phyloP scores from a whole-genome alignment of 1,140 invertebrate species.

The Brachionus calyciflorus region DNA sequence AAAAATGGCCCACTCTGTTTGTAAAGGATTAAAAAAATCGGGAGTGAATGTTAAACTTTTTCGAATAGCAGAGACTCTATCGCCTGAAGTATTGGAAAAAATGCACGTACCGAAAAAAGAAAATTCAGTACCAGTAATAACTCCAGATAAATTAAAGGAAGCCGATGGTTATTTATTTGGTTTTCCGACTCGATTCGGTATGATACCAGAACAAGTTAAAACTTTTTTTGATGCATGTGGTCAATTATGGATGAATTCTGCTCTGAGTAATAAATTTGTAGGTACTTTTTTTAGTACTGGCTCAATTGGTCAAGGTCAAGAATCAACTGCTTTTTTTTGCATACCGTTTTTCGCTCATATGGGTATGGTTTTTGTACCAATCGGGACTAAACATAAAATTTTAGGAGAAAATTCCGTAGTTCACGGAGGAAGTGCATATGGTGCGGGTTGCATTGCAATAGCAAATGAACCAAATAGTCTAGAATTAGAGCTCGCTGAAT shows the following conservation, averaged over 20 bases:
- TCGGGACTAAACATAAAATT: conserved; percentile 17
- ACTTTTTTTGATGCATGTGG: conserved; percentile 43
- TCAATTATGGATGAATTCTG: neutral
- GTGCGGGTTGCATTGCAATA: conserved; percentile 16
- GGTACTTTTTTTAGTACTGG: conserved; percentile 40
- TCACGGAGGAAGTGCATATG: conserved; percentile 38
- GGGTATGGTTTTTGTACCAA: conserved; percentile 36
- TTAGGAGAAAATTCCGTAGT: neutral
- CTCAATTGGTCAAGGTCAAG: conserved; percentile 15
- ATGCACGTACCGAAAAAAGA: conserved; percentile 27
- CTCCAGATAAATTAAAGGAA: conserved; percentile 27
- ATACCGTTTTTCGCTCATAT: conserved; percentile 44
- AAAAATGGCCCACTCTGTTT: conserved; percentile 4
- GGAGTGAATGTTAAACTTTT: conserved; percentile 13
- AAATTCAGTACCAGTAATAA: conserved; percentile 2
- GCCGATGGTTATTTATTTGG: conserved; percentile 45
- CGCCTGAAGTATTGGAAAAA: neutral
- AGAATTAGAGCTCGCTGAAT: conserved; percentile 27
- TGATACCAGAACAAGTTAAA: conserved; percentile 27
- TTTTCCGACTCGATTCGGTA: conserved; percentile 43
- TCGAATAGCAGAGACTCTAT: conserved; percentile 31
- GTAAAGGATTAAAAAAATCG: conserved; percentile 22
- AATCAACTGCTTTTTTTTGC: conserved; percentile 12
- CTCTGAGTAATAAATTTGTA: conserved; percentile 24
- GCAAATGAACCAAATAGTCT: neutral